These are phyloP conservation scores for Ferdinandea cuprea DNA, from an alignment of 2,888 invertebrate genomes.

Conservation along the genomic window DNA sequence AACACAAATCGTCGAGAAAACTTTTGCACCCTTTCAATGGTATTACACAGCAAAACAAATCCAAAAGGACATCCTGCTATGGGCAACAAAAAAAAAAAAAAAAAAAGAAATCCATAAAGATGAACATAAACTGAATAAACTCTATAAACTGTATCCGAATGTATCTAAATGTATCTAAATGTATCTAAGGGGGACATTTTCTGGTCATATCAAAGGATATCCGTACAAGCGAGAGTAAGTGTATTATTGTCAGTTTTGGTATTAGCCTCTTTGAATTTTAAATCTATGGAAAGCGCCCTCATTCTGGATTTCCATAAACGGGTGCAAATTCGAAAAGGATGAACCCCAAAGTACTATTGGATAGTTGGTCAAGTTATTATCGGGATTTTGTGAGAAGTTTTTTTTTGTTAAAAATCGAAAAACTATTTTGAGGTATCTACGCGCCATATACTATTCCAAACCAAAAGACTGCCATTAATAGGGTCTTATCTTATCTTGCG, in stretches of 20 bases:
- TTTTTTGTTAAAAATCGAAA: slow-evolving; percentile 15
- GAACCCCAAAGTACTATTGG: slow-evolving; percentile 16
- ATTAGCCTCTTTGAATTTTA: slow-evolving; percentile 60
- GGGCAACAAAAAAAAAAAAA: slow-evolving; percentile 5
- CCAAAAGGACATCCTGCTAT: slow-evolving; percentile 71
- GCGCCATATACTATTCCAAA: slow-evolving; percentile 55
- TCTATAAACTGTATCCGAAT: slow-evolving; percentile 41
- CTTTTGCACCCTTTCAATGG: slow-evolving; percentile 46
- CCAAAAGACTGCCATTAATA: slow-evolving; percentile 49
- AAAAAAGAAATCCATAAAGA: slow-evolving; percentile 43
- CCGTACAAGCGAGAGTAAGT: slow-evolving; percentile 52
- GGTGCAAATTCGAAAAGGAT: slow-evolving; percentile 55
- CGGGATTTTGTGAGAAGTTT: slow-evolving; percentile 13
- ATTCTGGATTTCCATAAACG: slow-evolving; percentile 49
- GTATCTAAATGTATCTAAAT: slow-evolving; percentile 69
- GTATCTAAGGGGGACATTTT: slow-evolving; percentile 67
- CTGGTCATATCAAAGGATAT: slow-evolving; percentile 69
- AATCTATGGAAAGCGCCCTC: slow-evolving; percentile 26
- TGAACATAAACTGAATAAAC: slow-evolving; percentile 44
- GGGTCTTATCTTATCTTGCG: slow-evolving; percentile 68
- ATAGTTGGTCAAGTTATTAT: slow-evolving; percentile 64
- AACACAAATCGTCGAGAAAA: slow-evolving; percentile 68
- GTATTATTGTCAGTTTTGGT: slow-evolving; percentile 56
- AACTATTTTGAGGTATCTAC: slow-evolving; percentile 44
- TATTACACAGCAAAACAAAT: slow-evolving; percentile 48